Conservation (phyloP, 2,113 vertebrate genomes). For the Eolophus roseicapilla region DNA sequence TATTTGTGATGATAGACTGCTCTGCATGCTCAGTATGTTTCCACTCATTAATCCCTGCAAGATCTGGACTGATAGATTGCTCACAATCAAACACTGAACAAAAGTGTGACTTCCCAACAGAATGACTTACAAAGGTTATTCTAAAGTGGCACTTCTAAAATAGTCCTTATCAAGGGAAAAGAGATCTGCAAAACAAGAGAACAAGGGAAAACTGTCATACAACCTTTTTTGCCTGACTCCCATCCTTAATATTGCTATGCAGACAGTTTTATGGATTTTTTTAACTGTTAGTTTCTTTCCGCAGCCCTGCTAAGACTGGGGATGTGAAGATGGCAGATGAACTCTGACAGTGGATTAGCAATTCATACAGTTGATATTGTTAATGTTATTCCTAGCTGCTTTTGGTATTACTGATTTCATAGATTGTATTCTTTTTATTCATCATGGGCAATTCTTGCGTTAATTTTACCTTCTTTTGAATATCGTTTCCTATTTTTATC, state of each 20-base stretch:
- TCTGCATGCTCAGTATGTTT: neutral
- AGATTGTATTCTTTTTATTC: neutral
- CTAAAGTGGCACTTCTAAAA: neutral
- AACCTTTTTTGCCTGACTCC: neutral
- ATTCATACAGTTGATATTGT: neutral
- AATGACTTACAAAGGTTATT: neutral
- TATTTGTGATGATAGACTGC: neutral
- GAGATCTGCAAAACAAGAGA: neutral
- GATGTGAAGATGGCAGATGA: neutral
- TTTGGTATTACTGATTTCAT: neutral
- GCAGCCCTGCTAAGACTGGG: neutral
- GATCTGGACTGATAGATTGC: neutral
- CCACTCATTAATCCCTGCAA: constrained; percentile 8
- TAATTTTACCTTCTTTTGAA: neutral
- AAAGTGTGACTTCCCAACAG: neutral
- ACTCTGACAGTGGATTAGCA: neutral
- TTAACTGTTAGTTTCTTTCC: neutral
- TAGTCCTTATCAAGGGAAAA: neutral
- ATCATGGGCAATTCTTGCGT: neutral
- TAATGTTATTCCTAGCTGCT: neutral
- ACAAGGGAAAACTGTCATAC: neutral
- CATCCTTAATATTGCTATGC: neutral
- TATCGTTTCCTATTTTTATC: neutral
- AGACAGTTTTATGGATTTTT: neutral
- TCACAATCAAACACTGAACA: neutral